Base-by-base conservation (phyloP, 2,888 invertebrate genomes). In the Desoria tigrina region DNA sequence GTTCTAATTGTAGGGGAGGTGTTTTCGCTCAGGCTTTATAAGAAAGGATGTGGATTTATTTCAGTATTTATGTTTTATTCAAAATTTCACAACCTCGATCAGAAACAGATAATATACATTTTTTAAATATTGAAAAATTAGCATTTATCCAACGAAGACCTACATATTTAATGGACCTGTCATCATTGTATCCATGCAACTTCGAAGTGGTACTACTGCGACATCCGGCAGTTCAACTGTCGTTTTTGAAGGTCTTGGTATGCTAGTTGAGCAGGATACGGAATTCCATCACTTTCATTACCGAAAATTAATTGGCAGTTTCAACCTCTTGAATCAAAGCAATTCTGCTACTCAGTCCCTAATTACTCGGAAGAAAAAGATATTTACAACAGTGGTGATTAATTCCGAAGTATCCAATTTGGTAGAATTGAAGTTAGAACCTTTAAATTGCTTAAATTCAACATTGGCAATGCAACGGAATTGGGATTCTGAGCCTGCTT, bases 111-210 rank as follows among this genome's bases (percentile, higher is more conserved):
- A n/a, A n/a, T n/a, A n/a, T n/a, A n/a, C n/a, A n/a, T n/a, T n/a
- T n/a, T n/a, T n/a, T n/a, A n/a, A n/a, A n/a, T n/a, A n/a, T n/a
- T n/a, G n/a, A n/a, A n/a, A n/a, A n/a, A n/a, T 7, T 32, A 32
- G 51, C 6, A n/a, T 51, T 26, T 18, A 6, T 21, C 26, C 21
- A 7, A 2, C 24, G 24, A 51, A 24, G 24, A 51, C 23, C 4
- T 51, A 23, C 23, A 6, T 51, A 16, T 51, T 51, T n/a, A 24
- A 51, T 26, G 51, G 51, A 16, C 51, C 51, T 6, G 51, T 51
- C 18, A 51, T 51, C 16, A 23, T 51, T 23, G 9, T 32, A 32
- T 32, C 32, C 4, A 32, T 32, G 6, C 32, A 32, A 32, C 32
- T 32, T 7, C 32, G 32, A 11, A 4, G 6, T 7, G 11, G 4